phyloP scores from a whole-genome alignment of 2,888 invertebrate genomes.

The Dysmachus trigonus region DNA sequence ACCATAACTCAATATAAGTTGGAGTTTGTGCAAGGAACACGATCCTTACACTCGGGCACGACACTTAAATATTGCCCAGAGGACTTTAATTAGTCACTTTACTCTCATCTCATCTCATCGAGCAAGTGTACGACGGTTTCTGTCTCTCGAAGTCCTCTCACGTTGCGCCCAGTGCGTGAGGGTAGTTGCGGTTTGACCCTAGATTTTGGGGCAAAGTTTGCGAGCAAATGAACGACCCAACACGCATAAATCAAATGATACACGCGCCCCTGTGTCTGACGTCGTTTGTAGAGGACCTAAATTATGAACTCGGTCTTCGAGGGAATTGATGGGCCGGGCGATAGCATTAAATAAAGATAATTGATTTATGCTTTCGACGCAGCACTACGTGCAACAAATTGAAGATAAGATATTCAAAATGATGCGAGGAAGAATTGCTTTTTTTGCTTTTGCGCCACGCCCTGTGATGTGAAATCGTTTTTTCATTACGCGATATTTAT shows the following conservation, averaged over 20 bases:
- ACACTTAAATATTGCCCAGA: slow-evolving; percentile 41
- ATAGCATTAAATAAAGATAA: slow-evolving; percentile 37
- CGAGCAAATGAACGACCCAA: slow-evolving; percentile 31
- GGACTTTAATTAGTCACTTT: slow-evolving; percentile 39
- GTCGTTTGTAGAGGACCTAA: slow-evolving; percentile 18
- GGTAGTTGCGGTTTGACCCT: slow-evolving; percentile 44
- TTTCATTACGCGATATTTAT: not conserved
- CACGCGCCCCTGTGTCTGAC: slow-evolving; percentile 25
- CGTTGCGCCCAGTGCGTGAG: not conserved
- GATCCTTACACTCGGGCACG: slow-evolving; percentile 19
- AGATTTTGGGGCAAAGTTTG: not conserved
- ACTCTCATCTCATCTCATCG: no score
- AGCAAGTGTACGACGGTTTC: not conserved
- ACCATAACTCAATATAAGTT: slow-evolving; percentile 40
- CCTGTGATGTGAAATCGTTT: not conserved
- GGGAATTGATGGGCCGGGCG: slow-evolving; percentile 8
- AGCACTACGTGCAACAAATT: slow-evolving; percentile 23
- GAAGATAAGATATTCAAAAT: not conserved
- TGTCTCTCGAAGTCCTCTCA: not conserved
- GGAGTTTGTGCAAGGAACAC: not conserved
- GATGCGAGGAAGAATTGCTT: not conserved
- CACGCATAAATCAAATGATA: slow-evolving; percentile 43
- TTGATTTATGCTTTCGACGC: slow-evolving; percentile 33
- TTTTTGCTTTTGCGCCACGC: not conserved
- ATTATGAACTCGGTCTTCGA: slow-evolving; percentile 26